These are phyloP conservation scores for Dinoponera quadriceps DNA, from an alignment of 1,140 invertebrate species.

Conservation along the genomic window DNA sequence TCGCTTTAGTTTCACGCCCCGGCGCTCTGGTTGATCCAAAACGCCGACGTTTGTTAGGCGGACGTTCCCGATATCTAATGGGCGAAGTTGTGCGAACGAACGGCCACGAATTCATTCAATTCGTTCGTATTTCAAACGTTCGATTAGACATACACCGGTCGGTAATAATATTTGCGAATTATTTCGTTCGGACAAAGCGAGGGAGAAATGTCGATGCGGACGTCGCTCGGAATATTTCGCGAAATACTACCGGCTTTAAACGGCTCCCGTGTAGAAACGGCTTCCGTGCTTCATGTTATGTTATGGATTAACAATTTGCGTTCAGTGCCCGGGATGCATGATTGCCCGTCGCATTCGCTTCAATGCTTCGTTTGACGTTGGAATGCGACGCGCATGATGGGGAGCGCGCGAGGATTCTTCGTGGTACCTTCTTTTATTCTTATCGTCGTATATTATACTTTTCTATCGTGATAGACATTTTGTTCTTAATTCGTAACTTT, in stretches of 20 bases:
- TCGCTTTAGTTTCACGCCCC: too few relatives aligned
- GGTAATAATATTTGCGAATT: neutral
- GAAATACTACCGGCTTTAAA: neutral
- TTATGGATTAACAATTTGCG: conserved; percentile 50
- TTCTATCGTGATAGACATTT: neutral
- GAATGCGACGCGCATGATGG: conserved; percentile 11
- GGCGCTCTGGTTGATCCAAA: too few relatives aligned
- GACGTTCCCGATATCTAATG: too few relatives aligned
- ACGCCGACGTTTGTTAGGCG: too few relatives aligned
- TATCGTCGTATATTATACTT: neutral
- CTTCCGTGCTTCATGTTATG: conserved; percentile 7
- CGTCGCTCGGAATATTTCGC: neutral
- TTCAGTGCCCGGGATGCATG: conserved; percentile 25
- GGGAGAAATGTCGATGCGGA: neutral
- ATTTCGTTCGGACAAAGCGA: neutral
- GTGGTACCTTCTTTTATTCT: neutral
- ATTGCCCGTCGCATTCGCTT: conserved; percentile 15
- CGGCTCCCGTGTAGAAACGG: neutral
- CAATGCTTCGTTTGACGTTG: conserved; percentile 16
- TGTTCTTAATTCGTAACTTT: neutral
- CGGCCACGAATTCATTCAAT: too few relatives aligned
- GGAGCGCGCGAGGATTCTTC: neutral
- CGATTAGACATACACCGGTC: too few relatives aligned
- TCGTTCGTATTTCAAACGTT: too few relatives aligned
- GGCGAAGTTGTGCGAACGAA: too few relatives aligned